These are phyloP conservation scores for Dryobota labecula DNA, from an alignment of 2,888 invertebrate species.

Conservation along the genomic window DNA sequence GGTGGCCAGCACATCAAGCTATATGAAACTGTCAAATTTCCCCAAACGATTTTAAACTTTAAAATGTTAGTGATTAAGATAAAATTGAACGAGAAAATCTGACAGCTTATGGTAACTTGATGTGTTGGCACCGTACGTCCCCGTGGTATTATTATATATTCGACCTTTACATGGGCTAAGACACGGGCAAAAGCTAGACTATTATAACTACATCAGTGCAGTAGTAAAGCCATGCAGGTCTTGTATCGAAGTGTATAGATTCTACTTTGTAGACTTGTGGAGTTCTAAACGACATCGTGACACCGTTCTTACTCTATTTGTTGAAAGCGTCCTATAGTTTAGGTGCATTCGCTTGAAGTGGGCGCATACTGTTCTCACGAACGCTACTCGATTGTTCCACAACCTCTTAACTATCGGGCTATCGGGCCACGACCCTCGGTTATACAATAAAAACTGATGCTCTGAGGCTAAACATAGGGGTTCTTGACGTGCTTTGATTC, in stretches of 20 bases:
- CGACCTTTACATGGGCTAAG: no score
- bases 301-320: conserved; percentile 68
- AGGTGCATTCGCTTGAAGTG: conserved; percentile 75
- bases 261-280: conserved; percentile 41
- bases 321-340: conserved; percentile 66
- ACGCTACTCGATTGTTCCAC: conserved; percentile 84
- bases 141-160: no score
- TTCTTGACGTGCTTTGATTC: conserved; percentile 57
- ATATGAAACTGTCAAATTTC: no score
- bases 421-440: conserved; percentile 84
- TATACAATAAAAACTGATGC: conserved; percentile 77
- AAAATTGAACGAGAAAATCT: no score
- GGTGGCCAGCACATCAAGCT: no score
- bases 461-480: conserved; percentile 70
- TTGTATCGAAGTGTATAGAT: conserved; percentile 46
- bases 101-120: no score
- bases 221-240: conserved; percentile 17
- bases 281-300: conserved; percentile 67
- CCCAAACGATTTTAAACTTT: no score
- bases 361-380: conserved; percentile 84
- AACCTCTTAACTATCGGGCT: conserved; percentile 86
- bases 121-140: no score
- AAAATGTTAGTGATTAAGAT: no score
- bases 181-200: no score
- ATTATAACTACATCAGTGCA: no score